Conservation (phyloP, 2,113 vertebrate species). For the Andinoacara biseriatus region DNA sequence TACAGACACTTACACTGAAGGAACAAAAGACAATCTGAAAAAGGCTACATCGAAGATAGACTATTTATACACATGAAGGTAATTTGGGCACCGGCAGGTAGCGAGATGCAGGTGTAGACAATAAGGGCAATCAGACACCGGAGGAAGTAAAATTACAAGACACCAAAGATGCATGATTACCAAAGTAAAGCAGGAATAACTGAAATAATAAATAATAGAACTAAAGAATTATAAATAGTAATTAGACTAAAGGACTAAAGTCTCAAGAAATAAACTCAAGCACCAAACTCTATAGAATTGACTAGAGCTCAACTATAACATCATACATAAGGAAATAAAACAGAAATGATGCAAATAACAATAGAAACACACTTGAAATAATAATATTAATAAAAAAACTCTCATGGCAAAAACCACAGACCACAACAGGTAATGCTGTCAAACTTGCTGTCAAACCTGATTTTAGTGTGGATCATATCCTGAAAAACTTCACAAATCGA, state of each 20-base stretch:
- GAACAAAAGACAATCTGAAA: not conserved
- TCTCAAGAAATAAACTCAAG: not conserved
- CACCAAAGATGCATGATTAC: not conserved
- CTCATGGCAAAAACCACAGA: not conserved
- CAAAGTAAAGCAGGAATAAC: not conserved
- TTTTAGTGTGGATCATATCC: not conserved
- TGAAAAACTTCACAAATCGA: not conserved
- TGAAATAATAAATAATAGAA: not conserved
- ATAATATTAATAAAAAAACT: not conserved
- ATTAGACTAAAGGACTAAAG: not conserved
- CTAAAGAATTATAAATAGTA: not conserved
- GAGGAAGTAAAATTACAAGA: not conserved
- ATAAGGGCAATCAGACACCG: not conserved
- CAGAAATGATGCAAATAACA: no score
- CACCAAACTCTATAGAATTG: not conserved
- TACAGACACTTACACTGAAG: not conserved
- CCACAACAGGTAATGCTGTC: not conserved
- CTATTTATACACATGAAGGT: not conserved
- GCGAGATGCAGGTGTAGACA: not conserved
- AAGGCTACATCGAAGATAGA: not conserved
- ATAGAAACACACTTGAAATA: not conserved
- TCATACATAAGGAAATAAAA: not conserved
- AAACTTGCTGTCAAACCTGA: not conserved
- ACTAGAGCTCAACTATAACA: not conserved
- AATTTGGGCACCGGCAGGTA: not conserved